Percentiles rank a stretch among this genome's conserved stretches.
Evolutionary conservation across 2,113 vertebrate species (phyloP).

Genomic region (Tachuris rubrigastra): DNA sequence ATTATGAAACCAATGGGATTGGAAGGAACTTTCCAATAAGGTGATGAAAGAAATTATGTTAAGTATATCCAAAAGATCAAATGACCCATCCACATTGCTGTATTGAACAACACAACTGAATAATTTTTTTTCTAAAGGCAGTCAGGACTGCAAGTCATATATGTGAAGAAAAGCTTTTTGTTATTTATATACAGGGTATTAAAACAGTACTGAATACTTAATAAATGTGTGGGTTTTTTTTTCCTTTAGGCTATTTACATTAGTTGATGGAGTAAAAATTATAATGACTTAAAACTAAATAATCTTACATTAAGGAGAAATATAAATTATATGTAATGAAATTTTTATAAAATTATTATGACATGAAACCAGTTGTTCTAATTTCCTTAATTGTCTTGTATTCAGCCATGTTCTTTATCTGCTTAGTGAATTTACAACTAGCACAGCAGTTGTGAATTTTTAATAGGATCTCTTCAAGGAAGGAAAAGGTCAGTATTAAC

Average conservation of each 20-base stretch:
- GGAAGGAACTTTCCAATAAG: background rate
- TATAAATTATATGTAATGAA: background rate
- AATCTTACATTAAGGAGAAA: background rate
- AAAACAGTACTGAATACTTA: background rate
- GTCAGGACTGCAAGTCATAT: background rate
- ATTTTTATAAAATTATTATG: background rate
- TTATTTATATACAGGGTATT: background rate
- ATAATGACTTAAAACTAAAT: background rate
- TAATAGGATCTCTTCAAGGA: slow-evolving; percentile 72
- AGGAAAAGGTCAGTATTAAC: slow-evolving; percentile 80
- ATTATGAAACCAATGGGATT: background rate
- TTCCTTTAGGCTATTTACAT: background rate
- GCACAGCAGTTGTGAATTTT: slow-evolving; percentile 75
- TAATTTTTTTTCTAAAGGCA: background rate
- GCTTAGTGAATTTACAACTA: slow-evolving; percentile 71
- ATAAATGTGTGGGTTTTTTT: background rate
- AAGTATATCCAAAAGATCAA: background rate
- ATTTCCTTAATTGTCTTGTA: slow-evolving; percentile 67
- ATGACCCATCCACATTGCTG: background rate
- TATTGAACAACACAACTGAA: background rate
- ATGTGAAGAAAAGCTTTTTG: background rate
- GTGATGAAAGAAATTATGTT: background rate
- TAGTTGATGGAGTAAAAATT: background rate
- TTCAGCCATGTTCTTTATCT: slow-evolving; percentile 67
- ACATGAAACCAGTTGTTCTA: slow-evolving; percentile 4